Evolutionary conservation across 2,113 vertebrate species (phyloP), one percentile per base, ranked within the genome.

Genomic region (Naja naja): DNA sequence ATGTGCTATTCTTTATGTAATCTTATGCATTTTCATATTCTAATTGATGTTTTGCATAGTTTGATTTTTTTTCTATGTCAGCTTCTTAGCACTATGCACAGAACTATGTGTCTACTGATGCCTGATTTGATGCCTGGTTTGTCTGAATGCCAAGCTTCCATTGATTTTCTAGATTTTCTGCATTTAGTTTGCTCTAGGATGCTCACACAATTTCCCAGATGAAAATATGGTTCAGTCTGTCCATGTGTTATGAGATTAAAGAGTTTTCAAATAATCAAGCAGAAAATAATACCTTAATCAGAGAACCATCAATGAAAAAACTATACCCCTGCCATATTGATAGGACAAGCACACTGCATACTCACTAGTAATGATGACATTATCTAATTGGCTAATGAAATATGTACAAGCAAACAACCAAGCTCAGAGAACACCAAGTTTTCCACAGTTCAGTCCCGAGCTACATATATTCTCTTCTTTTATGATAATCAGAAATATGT

Each of bases 401-500:
- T 16, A 34, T 16, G 2, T 69, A 14, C 64, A 69, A 69, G 64
- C 64, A 69, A 69, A 69, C 30, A 69, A 69, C 14, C 14, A 69
- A 34, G 30, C 64, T n/a, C 12, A 69, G 60, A 69, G 30, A 69
- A n/a, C 30, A 69, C 30, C 60, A 64, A 30, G 27, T 12, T 30
- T 64, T 64, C 60, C 11, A 64, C 60, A 6, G 5, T 69, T 69
- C 30, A 69, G 14, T 16, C 12, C n/a, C n/a, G 64, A 69, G 64
- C 64, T 69, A 69, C 64, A 34, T 69, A 69, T 69, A 34, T n/a
- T 69, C 14, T 69, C 30, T 69, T 69, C 1, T 69, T 69, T 34
- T 34, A 5, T 91, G 58, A 93, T 49, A 47, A 88, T 47, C 85
- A 96, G 95, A 94, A 94, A 92, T 52, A 53, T 91, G 94, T 95